Percentiles rank a stretch among this genome's conserved stretches.
Evolutionary conservation across 92 coral and sea anemone genomes (phyloP).

Genomic region (Phenganax subtilis): DNA sequence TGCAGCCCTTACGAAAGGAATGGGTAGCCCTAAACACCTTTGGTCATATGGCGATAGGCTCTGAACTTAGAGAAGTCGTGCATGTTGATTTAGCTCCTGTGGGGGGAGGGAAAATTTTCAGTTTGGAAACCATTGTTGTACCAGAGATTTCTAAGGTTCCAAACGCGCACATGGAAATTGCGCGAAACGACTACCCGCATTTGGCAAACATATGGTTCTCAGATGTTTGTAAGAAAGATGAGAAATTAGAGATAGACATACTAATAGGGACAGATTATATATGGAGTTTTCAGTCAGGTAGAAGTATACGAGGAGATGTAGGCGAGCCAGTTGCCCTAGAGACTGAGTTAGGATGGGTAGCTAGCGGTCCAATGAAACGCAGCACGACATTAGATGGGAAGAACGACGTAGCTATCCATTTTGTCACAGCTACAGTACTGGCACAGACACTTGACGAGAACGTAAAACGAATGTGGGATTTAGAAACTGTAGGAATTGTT

Average conservation of each 20-base stretch:
- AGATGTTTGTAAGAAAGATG: background rate
- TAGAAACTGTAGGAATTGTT: no score
- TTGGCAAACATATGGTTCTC: background rate
- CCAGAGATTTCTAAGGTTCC: constrained; percentile 32
- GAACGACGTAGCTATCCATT: no score
- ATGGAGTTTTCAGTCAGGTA: constrained; percentile 12
- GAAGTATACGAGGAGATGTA: background rate
- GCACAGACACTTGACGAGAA: no score
- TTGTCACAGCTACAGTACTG: no score
- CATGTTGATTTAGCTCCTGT: constrained; percentile 39
- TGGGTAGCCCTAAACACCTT: constrained; percentile 8
- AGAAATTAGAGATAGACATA: background rate
- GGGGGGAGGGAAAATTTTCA: constrained; percentile 7
- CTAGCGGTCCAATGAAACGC: no score
- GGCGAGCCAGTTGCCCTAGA: background rate
- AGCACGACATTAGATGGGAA: no score
- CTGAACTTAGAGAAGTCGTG: constrained; percentile 32
- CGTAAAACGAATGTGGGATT: no score
- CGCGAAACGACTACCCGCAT: constrained; percentile 6
- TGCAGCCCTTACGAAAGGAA: constrained; percentile 35
- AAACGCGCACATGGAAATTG: constrained; percentile 41
- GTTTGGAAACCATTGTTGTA: constrained; percentile 42
- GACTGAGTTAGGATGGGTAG: background rate
- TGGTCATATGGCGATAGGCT: constrained; percentile 14
- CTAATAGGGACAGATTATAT: constrained; percentile 3